Evolutionary conservation across 2,113 vertebrate genomes (phyloP).

Genomic region (Austrofundulus limnaeus): DNA sequence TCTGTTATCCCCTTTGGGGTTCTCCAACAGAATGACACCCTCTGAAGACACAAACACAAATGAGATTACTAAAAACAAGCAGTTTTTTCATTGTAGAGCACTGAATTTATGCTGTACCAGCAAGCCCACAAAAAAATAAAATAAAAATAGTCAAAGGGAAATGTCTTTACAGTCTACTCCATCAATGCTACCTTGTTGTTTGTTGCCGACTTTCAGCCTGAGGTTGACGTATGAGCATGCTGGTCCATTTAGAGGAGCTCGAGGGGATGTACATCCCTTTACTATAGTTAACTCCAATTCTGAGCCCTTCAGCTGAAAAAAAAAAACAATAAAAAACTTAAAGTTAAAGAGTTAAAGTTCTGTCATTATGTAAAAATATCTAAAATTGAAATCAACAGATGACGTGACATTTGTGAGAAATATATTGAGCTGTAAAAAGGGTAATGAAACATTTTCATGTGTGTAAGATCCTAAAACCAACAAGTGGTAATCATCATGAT

Average conservation of each 20-base stretch:
- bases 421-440: neutral
- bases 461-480: neutral
- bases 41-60: slow-evolving; percentile 70
- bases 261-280: slow-evolving; percentile 70
- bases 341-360: neutral
- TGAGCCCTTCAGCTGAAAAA: slow-evolving; percentile 87
- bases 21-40: slow-evolving; percentile 91
- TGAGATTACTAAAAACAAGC: neutral
- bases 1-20: slow-evolving; percentile 90
- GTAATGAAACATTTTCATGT: neutral
- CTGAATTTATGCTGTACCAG: neutral
- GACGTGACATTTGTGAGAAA: neutral
- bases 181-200: slow-evolving; percentile 83
- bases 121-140: neutral
- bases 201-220: slow-evolving; percentile 80
- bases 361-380: too few relatives aligned
- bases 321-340: neutral
- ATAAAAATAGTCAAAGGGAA: neutral
- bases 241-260: slow-evolving; percentile 75
- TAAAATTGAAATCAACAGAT: too few relatives aligned
- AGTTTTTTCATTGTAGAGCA: neutral
- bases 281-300: slow-evolving; percentile 91
- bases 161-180: neutral
- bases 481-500: neutral
- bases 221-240: slow-evolving; percentile 90